A percentile compares a stretch with the other conserved stretches of the same genome.
These are phyloP conservation scores for Channa maculata DNA, from an alignment of 2,113 vertebrate genomes.

Conservation along the genomic window DNA sequence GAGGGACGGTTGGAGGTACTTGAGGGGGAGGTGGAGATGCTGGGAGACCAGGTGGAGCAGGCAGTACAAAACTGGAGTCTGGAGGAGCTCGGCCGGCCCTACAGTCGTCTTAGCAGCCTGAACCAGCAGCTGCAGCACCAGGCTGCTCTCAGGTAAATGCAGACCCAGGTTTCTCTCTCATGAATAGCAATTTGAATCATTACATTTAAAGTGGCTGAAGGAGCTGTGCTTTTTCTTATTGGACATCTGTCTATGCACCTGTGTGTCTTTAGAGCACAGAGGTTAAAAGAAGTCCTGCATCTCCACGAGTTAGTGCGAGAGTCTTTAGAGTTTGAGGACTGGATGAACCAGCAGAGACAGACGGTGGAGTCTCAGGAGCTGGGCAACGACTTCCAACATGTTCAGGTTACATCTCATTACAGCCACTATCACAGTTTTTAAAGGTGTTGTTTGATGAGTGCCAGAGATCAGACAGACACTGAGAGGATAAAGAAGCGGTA, in stretches of 20 bases:
- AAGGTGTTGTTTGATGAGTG: too few species aligned
- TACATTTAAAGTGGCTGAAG: too few species aligned
- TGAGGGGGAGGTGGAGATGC: conserved; percentile 69
- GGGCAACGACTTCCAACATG: conserved; percentile 84
- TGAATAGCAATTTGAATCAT: too few species aligned
- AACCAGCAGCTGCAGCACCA: conserved; percentile 81
- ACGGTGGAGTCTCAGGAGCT: conserved; percentile 81
- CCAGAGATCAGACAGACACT: too few species aligned
- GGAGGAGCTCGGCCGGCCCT: conserved; percentile 79
- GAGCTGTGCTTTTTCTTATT: neutral
- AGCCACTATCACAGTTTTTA: too few species aligned
- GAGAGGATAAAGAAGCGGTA: too few species aligned
- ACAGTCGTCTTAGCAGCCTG: conserved; percentile 75
- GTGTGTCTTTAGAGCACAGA: conserved; percentile 59
- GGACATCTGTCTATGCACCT: neutral
- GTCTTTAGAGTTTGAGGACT: conserved; percentile 84
- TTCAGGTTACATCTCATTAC: conserved; percentile 77
- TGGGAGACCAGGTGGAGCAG: conserved; percentile 71
- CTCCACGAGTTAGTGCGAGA: conserved; percentile 88
- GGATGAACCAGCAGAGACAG: conserved; percentile 86
- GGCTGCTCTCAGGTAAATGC: conserved; percentile 81
- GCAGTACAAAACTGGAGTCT: conserved; percentile 67
- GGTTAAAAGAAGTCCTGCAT: conserved; percentile 83
- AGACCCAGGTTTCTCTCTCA: too few species aligned
- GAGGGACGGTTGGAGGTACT: conserved; percentile 76